Conservation (phyloP, 2,797 vertebrate species). For the Intellagama lesueurii region DNA sequence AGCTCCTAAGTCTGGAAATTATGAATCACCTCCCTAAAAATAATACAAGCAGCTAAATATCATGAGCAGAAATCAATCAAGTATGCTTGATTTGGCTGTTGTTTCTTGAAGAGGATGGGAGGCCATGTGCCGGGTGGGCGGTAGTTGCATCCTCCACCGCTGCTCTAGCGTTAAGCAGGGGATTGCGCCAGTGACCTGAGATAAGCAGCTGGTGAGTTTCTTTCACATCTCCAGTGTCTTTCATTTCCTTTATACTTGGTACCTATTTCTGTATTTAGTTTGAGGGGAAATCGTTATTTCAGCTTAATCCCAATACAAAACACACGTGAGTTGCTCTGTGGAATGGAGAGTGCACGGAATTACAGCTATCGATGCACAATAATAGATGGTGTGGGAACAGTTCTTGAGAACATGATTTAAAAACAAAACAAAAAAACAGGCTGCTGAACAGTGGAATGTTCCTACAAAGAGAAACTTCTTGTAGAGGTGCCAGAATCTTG, state of each 20-base stretch:
- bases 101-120: background rate
- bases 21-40: conserved; percentile 15
- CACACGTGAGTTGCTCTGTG: background rate
- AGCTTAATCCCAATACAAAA: background rate
- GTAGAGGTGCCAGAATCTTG: conserved; percentile 24
- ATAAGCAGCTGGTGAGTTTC: background rate
- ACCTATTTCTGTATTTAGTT: background rate
- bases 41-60: conserved; percentile 14
- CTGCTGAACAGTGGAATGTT: conserved; percentile 19
- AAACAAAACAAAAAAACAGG: background rate
- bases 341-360: background rate
- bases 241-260: background rate
- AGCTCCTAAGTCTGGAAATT: conserved; percentile 2
- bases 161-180: background rate
- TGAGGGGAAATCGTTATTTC: background rate
- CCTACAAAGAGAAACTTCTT: conserved; percentile 25
- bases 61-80: background rate
- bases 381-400: background rate
- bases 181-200: background rate
- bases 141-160: background rate
- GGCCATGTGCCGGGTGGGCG: background rate
- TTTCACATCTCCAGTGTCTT: background rate
- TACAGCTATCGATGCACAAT: background rate
- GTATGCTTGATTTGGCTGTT: background rate
- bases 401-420: conserved; percentile 18